These are phyloP conservation scores for Aphodius granarius DNA, from an alignment of 2,888 invertebrate species.

Conservation along the genomic window DNA sequence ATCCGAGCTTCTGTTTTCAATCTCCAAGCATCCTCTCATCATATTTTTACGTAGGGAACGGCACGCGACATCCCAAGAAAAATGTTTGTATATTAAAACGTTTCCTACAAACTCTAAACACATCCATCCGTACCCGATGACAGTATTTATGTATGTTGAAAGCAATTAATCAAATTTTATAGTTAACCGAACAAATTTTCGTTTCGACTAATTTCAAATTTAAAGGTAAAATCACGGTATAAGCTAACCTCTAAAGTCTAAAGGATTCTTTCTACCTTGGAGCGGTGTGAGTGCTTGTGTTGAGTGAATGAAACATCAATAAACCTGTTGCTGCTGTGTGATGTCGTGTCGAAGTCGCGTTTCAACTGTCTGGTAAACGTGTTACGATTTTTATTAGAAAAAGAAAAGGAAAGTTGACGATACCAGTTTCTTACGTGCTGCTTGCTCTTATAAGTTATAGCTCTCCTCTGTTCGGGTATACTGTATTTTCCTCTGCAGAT, in stretches of 20 bases:
- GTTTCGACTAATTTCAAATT: too few species aligned
- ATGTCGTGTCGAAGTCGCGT: background rate
- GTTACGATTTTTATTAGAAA: background rate
- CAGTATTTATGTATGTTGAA: background rate
- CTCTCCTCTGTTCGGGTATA: conserved; percentile 1
- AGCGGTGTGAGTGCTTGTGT: background rate
- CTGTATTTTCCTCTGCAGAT: background rate
- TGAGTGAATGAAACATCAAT: conserved; percentile 9
- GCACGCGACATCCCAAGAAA: background rate
- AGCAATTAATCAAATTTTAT: background rate
- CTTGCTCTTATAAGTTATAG: background rate
- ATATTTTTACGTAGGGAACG: background rate
- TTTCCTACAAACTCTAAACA: background rate
- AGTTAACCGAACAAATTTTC: background rate
- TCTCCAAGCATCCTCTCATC: background rate
- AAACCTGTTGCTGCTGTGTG: conserved; percentile 7
- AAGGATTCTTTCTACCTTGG: background rate
- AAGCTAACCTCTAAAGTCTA: too few species aligned
- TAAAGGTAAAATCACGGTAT: too few species aligned
- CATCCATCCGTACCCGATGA: background rate
- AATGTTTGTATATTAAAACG: background rate
- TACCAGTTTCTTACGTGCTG: background rate
- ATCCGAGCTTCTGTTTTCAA: background rate
- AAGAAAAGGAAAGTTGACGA: conserved; percentile 5
- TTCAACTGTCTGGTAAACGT: background rate